phyloP scores from a whole-genome alignment of 2,888 invertebrate species.

The Melanchra persicariae region DNA sequence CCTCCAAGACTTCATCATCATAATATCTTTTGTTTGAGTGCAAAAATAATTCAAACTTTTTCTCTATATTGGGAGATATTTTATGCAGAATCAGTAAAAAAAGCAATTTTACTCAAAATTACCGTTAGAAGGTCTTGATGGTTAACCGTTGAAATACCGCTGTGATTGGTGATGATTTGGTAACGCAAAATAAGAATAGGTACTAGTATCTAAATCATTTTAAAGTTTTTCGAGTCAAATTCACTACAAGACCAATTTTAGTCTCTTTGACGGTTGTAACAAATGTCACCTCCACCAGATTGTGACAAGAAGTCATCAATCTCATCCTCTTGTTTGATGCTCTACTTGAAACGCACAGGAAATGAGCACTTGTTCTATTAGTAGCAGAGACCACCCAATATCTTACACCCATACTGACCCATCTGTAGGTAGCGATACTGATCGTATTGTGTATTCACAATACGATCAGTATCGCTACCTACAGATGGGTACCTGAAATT shows the following conservation, averaged over 20 bases:
- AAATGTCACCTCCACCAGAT: constrained; percentile 2
- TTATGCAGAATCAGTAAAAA: no score
- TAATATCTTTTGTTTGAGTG: no score
- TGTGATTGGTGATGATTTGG: no score
- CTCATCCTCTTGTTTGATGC: constrained; percentile 26
- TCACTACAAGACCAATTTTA: neutral
- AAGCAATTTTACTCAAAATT: no score
- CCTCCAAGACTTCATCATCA: no score
- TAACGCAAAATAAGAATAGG: no score
- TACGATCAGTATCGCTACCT: no score
- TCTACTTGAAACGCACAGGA: constrained; percentile 38
- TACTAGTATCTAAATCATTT: neutral
- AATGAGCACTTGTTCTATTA: constrained; percentile 56
- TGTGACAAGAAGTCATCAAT: constrained; percentile 36
- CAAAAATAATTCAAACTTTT: no score
- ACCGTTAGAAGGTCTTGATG: no score
- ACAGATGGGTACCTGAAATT: no score
- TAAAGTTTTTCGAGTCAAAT: neutral
- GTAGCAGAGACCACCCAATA: constrained; percentile 51
- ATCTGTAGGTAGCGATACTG: neutral
- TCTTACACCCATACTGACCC: constrained; percentile 20
- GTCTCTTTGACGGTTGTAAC: neutral
- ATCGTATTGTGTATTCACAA: constrained; percentile 16
- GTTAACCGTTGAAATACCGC: no score
- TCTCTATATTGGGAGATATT: no score